Evolutionary conservation across 1,140 invertebrate species (phyloP).

Genomic region (Callitettix versicolor): DNA sequence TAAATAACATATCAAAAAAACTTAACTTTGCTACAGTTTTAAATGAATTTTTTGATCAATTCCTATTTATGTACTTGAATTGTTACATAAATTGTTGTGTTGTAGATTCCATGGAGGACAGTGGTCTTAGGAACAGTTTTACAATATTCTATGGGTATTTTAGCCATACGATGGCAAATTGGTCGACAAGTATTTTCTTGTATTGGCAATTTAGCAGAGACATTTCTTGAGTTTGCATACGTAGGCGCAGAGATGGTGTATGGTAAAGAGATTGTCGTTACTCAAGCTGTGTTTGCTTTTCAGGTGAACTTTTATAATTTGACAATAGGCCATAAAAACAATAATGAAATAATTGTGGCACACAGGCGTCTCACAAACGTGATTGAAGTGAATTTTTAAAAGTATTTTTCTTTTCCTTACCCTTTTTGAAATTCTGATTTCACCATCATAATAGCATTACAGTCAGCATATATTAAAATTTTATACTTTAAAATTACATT

Average conservation of each 20-base stretch:
- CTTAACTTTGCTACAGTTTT: too few relatives aligned
- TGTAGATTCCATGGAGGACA: slow-evolving; percentile 60
- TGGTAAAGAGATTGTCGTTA: slow-evolving; percentile 51
- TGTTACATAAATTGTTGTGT: slow-evolving; percentile 16
- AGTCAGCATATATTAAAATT: too few relatives aligned
- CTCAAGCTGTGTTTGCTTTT: slow-evolving; percentile 63
- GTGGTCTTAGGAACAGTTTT: slow-evolving; percentile 69
- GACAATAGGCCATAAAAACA: too few relatives aligned
- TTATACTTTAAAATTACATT: too few relatives aligned
- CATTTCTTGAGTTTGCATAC: slow-evolving; percentile 68
- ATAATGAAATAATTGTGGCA: too few relatives aligned
- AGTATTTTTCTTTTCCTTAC: too few relatives aligned
- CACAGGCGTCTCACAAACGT: too few relatives aligned
- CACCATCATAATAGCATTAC: too few relatives aligned
- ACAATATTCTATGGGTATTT: slow-evolving; percentile 76
- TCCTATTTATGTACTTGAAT: not conserved
- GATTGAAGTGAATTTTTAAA: too few relatives aligned
- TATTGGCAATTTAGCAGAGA: slow-evolving; percentile 63
- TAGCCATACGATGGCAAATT: slow-evolving; percentile 73
- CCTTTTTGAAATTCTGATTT: too few relatives aligned
- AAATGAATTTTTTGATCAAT: slow-evolving; percentile 5
- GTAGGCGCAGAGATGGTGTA: slow-evolving; percentile 79
- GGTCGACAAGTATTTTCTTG: slow-evolving; percentile 71
- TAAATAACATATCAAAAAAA: too few relatives aligned
- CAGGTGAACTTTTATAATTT: slow-evolving; percentile 57